phyloP scores from a whole-genome alignment of 2,113 vertebrate genomes.

The Pithys albifrons region DNA sequence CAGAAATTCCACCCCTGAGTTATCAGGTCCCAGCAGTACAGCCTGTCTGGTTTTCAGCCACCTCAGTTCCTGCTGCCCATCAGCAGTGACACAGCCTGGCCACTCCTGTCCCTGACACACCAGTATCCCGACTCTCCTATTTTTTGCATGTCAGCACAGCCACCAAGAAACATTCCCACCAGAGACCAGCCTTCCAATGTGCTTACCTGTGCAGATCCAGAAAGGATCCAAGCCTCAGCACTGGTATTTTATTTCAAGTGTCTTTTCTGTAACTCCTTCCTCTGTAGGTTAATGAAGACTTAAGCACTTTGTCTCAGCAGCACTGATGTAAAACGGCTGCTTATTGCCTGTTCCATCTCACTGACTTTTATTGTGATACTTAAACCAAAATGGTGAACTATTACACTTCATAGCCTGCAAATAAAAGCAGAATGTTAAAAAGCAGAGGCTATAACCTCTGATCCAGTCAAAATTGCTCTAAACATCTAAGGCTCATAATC shows the following conservation, averaged over 20 bases:
- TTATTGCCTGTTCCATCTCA: conserved; percentile 82
- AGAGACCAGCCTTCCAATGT: neutral
- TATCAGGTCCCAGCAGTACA: neutral
- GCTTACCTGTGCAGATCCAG: neutral
- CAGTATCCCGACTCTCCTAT: neutral
- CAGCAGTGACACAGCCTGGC: neutral
- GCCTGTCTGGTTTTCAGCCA: neutral
- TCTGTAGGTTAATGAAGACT: conserved; percentile 75
- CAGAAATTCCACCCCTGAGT: neutral
- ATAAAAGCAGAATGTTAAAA: conserved; percentile 82
- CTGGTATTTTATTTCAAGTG: conserved; percentile 35
- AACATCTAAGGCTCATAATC: conserved; percentile 72
- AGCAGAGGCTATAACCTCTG: conserved; percentile 77
- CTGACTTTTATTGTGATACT: conserved; percentile 84
- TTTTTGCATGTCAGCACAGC: neutral
- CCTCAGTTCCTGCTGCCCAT: neutral
- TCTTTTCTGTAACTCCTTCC: conserved; percentile 54
- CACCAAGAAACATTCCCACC: fast-evolving
- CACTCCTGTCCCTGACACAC: neutral
- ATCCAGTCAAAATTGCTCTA: conserved; percentile 71
- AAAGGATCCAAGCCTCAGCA: neutral
- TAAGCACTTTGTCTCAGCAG: conserved; percentile 65
- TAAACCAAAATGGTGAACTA: conserved; percentile 85
- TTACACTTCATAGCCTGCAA: conserved; percentile 84
- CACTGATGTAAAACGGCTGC: conserved; percentile 78